phyloP scores from a whole-genome alignment of 2,113 vertebrate species.

The Leptosomus discolor region DNA sequence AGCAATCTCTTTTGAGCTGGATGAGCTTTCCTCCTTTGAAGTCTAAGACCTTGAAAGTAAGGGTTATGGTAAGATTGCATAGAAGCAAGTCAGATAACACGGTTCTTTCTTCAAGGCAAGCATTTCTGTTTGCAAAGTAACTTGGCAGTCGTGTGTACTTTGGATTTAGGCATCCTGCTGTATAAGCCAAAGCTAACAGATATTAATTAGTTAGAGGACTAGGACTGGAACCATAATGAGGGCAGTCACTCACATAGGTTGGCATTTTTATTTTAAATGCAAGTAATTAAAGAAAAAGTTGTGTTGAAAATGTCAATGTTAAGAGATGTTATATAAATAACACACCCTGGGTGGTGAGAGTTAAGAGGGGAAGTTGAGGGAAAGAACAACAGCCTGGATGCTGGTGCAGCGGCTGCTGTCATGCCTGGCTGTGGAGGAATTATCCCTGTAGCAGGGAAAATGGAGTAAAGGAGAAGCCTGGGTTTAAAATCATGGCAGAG shows the following conservation, averaged over 20 bases:
- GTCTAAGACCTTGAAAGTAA: not conserved
- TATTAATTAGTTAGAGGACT: slow-evolving; percentile 48
- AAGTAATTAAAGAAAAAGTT: slow-evolving; percentile 12
- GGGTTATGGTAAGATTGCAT: not conserved
- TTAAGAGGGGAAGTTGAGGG: not conserved
- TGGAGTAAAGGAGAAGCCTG: not conserved
- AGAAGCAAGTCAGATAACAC: not conserved
- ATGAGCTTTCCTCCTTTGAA: not conserved
- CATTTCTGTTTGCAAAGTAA: not conserved
- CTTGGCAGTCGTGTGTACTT: slow-evolving; percentile 31
- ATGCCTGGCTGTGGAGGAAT: not conserved
- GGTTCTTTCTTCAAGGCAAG: not conserved
- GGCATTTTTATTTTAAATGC: slow-evolving; percentile 31
- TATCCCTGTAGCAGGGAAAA: not conserved
- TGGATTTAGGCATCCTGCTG: slow-evolving; percentile 22
- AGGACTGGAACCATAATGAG: slow-evolving; percentile 8
- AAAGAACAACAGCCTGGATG: not conserved
- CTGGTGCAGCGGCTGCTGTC: not conserved
- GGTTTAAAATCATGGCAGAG: not conserved
- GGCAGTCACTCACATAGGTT: not conserved
- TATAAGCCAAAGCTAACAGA: slow-evolving; percentile 60
- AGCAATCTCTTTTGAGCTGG: not conserved
- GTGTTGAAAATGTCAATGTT: not conserved
- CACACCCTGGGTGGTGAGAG: not conserved
- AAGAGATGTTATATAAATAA: not conserved